Evolutionary conservation across 2,888 invertebrate genomes (phyloP).

Genomic region (Chrysolina oricalcia): DNA sequence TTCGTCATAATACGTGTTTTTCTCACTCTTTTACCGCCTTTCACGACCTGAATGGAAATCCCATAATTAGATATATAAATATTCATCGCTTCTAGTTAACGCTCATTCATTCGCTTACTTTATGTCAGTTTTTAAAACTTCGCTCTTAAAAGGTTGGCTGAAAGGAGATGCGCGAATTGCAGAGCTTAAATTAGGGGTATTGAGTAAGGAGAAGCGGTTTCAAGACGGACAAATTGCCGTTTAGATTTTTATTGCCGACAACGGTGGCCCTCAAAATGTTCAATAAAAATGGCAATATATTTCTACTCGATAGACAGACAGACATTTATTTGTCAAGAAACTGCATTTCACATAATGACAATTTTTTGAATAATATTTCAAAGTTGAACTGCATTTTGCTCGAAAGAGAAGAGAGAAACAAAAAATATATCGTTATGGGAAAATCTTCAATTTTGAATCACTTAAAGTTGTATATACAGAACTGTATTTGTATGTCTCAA

Average conservation of each 20-base stretch:
- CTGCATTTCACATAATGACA: too few relatives aligned
- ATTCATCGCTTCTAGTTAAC: slow-evolving; percentile 66
- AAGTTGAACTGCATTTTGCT: too few relatives aligned
- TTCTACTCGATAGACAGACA: too few relatives aligned
- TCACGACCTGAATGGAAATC: slow-evolving; percentile 41
- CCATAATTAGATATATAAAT: slow-evolving; percentile 64
- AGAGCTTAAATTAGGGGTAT: slow-evolving; percentile 67
- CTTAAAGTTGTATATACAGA: too few relatives aligned
- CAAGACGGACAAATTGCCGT: slow-evolving; percentile 66
- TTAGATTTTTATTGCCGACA: slow-evolving; percentile 64
- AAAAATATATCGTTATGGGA: too few relatives aligned
- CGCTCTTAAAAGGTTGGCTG: slow-evolving; percentile 64
- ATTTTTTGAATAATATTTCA: too few relatives aligned
- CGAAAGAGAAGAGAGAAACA: too few relatives aligned
- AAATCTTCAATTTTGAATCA: too few relatives aligned
- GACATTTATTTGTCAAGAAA: too few relatives aligned
- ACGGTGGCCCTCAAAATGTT: slow-evolving; percentile 46
- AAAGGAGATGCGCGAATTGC: slow-evolving; percentile 64
- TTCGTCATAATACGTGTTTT: background rate
- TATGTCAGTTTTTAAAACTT: slow-evolving; percentile 65
- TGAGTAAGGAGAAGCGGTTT: slow-evolving; percentile 62
- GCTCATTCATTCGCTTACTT: slow-evolving; percentile 63
- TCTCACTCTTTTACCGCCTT: background rate
- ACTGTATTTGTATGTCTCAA: too few relatives aligned
- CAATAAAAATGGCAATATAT: background rate